Conservation (phyloP, 2,888 invertebrate genomes). For the Nomada ruficornis region DNA sequence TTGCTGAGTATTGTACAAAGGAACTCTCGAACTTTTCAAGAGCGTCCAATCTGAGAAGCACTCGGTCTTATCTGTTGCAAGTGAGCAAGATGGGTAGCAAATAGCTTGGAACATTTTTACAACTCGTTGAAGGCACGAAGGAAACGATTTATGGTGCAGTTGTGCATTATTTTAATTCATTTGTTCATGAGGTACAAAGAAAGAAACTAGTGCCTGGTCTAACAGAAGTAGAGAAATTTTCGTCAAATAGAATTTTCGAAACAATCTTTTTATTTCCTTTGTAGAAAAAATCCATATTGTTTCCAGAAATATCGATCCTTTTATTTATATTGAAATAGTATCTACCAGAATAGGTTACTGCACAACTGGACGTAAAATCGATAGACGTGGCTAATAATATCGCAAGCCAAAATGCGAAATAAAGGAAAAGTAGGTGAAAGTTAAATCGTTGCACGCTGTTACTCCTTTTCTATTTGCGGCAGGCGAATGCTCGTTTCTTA, state of each 20-base stretch:
- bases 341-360: too few relatives aligned
- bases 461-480: conserved; percentile 12
- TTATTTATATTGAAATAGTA: not conserved
- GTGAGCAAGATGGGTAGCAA: not conserved
- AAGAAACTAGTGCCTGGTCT: too few relatives aligned
- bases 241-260: too few relatives aligned
- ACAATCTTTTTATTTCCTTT: too few relatives aligned
- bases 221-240: too few relatives aligned
- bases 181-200: too few relatives aligned
- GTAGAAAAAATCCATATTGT: too few relatives aligned
- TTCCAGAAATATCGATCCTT: not conserved
- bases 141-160: not conserved
- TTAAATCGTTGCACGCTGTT: conserved; percentile 12
- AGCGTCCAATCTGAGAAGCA: not conserved
- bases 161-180: too few relatives aligned
- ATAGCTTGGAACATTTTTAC: not conserved
- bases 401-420: conserved; percentile 9
- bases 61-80: not conserved
- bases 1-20: not conserved
- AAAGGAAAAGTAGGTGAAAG: conserved; percentile 47
- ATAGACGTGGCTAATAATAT: conserved; percentile 1
- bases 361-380: too few relatives aligned
- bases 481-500: not conserved
- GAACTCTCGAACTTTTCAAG: not conserved
- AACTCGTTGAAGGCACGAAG: not conserved